phyloP scores from a whole-genome alignment of 1,140 invertebrate genomes.

The Sinonovacula constricta region DNA sequence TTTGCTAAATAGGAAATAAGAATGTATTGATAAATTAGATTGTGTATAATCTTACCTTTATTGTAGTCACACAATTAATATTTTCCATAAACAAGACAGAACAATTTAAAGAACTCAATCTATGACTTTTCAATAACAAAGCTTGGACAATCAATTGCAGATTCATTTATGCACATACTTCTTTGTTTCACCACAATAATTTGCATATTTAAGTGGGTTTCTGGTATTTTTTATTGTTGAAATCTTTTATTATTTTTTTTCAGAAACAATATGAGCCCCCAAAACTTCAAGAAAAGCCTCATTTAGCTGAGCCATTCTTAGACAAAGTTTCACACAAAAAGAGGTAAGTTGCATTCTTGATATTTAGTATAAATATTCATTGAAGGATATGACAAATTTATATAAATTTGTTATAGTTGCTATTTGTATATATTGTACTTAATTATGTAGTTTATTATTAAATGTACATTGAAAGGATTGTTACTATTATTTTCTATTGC shows the following conservation, averaged over 20 bases:
- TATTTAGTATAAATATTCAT: neutral
- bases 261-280: conserved; percentile 69
- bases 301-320: conserved; percentile 94
- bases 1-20: no score
- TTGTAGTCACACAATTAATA: no score
- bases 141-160: neutral
- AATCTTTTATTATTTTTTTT: conserved; percentile 39
- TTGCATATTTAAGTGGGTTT: neutral
- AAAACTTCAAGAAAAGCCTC: conserved; percentile 80
- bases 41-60: no score
- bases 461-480: neutral
- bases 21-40: no score
- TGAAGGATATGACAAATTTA: neutral
- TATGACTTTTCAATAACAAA: no score
- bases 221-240: neutral
- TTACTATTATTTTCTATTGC: no score
- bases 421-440: neutral
- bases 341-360: conserved; percentile 69
- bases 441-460: neutral
- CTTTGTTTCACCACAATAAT: no score
- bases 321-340: conserved; percentile 86
- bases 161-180: neutral
- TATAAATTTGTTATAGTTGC: neutral
- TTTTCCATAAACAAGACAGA: no score
- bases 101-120: no score